Evolutionary conservation across 2,797 vertebrate genomes (phyloP), one percentile per base, ranked within the genome.

Genomic region (Sebastes variabilis): DNA sequence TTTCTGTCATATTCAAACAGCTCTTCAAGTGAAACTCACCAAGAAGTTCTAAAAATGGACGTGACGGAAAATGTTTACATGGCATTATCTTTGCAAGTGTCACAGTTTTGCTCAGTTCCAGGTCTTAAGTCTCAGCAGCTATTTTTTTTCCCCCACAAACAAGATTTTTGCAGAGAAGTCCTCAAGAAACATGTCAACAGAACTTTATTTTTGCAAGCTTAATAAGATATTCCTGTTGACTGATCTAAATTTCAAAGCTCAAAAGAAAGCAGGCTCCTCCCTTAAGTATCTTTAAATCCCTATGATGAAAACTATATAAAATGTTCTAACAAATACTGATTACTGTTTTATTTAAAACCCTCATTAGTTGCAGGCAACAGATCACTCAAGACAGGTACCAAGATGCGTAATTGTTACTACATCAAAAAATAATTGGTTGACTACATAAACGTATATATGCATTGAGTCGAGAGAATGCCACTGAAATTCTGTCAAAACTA

Each of bases 81-180:
- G 46, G 78, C 72, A 75, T 72, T 79, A 86, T 70, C 75, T 80
- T 18, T 60, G 34, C 60, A 77, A 72, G 75, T 66, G 79, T 86
- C 79, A 80, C 55, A 70, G 10, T 75, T 73, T 56, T 52, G 65
- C 79, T 70, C 55, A 74, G 59, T 68, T 77, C 8, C 20, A 68
- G 55, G 59, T 49, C 65, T 77, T 34, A 72, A 67, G 74, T 66
- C 52, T 71, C 20, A 73, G 72, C 62, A 81, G 55, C 52, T 52
- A 24, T 34, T 66, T 72, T 52, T 69, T 69, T 61, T 42, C 24
- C 6, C 36, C 42, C 42, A 46, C 42, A 46, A 46, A 46, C 16
- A 18, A 68, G 52, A 66, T n/a, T 76, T 82, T 55, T 69, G 76
- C 75, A 66, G 49, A 70, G 38, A 82, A 54, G 22, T 72, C 64